Base-by-base conservation (phyloP, 2,797 vertebrate genomes). In the Heteromormyrus szaboi region DNA sequence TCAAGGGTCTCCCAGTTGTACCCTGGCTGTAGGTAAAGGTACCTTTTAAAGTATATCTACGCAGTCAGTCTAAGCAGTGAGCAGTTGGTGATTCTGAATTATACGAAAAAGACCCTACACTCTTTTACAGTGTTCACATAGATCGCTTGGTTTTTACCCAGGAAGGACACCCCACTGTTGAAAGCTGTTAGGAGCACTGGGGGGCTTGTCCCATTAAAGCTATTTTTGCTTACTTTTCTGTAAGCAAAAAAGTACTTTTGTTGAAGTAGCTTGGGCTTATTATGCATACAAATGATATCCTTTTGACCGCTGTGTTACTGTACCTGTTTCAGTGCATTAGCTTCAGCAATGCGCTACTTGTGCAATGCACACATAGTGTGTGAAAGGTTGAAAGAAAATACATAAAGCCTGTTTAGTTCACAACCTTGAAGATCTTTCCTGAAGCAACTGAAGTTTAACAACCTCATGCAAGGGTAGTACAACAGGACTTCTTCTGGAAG, bases 171-270 rank as follows among this genome's bases (percentile, higher is more conserved):
- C 65, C 72, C 72, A 46, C 37, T 79, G 33, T 79, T 79, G 41
- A 41, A 79, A 44, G 14, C 33, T 79, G 37, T 44, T 76, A 37
- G 33, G 17, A 76, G 37, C 29, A 76, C 72, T 76, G 72, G 72
- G 68, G 29, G 72, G 17, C 37, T 6, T 79, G 72, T 44, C 5
- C 72, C 19, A 79, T 79, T 79, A 79, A 44, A 41, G 37, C 72
- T 79, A 44, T 41, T 79, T 79, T 46, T 79, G 33, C 72, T 44
- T 44, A 19, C 72, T 72, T 72, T 72, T 72, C 65, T 72, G 65
- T 37, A 72, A 72, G 65, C 65, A 72, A 79, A 79, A 79, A 44
- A 79, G 41, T 79, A 79, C 72, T 79, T 79, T 46, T 79, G 72
- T 44, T 79, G 17, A 44, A 44, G 72, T 79, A 79, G 17, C 72